Conservation (phyloP, 2,888 invertebrate genomes). For the Rhabditoides inermis region DNA sequence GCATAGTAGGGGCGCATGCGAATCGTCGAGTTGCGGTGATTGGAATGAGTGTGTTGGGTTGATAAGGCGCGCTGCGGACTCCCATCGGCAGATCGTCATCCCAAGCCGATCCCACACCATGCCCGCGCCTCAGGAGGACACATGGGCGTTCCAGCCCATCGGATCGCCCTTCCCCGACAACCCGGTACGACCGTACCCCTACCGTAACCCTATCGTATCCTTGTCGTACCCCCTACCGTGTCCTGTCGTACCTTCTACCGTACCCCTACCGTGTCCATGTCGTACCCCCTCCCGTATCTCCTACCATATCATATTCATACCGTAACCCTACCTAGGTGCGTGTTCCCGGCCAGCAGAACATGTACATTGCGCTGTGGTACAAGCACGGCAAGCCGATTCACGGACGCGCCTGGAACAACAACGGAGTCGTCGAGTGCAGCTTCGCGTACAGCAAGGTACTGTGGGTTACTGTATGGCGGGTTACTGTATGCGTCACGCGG, state of each 20-base stretch:
- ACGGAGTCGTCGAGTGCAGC: conserved; percentile 37
- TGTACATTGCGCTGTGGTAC: conserved; percentile 39
- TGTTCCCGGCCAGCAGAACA: conserved; percentile 26
- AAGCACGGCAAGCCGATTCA: conserved; percentile 39
- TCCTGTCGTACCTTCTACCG: no score
- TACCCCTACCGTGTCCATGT: no score
- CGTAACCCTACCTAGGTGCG: conserved; percentile 11
- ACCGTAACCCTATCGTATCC: background rate
- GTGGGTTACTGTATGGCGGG: background rate
- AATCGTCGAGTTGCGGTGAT: no score
- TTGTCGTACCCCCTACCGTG: background rate
- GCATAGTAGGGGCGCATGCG: no score
- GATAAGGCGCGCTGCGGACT: no score
- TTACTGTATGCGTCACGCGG: background rate
- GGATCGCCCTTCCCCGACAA: conserved; percentile 37
- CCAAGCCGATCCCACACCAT: no score
- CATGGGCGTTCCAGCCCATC: conserved; percentile 39
- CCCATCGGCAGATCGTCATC: no score
- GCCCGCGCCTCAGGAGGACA: no score
- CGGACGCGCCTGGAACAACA: conserved; percentile 37
- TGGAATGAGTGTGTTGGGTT: no score
- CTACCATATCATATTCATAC: background rate
- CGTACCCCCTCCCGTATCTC: no score
- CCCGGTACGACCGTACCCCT: conserved; percentile 12
- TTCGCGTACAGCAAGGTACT: conserved; percentile 29